These are phyloP conservation scores for Otolemur garnettii DNA, from an alignment of 2,113 vertebrate species.

Conservation along the genomic window DNA sequence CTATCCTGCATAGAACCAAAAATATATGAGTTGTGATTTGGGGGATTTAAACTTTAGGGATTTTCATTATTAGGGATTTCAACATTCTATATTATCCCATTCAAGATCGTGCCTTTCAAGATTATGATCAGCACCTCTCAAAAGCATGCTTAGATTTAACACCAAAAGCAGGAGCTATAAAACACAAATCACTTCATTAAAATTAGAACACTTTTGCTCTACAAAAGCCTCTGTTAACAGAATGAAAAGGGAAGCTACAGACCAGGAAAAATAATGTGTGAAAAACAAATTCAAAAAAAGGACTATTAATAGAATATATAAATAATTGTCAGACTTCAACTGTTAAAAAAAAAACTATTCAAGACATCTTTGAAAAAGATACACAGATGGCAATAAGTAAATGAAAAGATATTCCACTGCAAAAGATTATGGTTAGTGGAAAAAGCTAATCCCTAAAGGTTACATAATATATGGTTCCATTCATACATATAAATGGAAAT, in stretches of 20 bases:
- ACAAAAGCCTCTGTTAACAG: not conserved
- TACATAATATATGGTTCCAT: not conserved
- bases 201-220: not conserved
- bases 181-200: not conserved
- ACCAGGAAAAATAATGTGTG: not conserved
- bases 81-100: not conserved
- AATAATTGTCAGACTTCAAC: not conserved
- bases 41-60: not conserved
- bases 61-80: not conserved
- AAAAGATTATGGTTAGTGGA: not conserved
- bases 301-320: not conserved
- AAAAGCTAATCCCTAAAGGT: not conserved
- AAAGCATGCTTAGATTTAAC: not conserved
- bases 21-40: not conserved
- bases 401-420: not conserved
- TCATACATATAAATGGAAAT: not conserved
- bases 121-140: not conserved
- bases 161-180: not conserved
- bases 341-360: not conserved
- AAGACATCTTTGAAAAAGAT: not conserved
- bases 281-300: not conserved
- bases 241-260: not conserved
- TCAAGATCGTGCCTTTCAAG: not conserved
- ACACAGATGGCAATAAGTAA: not conserved
- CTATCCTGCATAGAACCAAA: not conserved